Evolutionary conservation across 2,888 invertebrate species (phyloP), one percentile per base, ranked within the genome.

Genomic region (Platypus cylindrus): DNA sequence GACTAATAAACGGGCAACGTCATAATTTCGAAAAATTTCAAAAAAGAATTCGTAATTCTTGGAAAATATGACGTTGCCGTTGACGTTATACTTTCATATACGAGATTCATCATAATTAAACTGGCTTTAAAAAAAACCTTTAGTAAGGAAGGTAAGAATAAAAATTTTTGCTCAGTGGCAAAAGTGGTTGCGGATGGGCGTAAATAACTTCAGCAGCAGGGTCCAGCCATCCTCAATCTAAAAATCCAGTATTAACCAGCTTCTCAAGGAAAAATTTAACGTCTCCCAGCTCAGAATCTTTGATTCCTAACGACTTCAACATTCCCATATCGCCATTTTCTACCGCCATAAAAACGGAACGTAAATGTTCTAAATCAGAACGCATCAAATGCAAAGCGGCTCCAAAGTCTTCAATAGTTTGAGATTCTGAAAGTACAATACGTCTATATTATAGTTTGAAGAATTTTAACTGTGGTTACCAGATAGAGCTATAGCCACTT

Each of bases 201-300:
- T 76, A 77, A 65, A 73, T 73, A 59, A 73, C 71, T 37, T 40
- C 40, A 73, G 78, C 61, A 60, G 59, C 61, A 60, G 60, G 58
- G 59, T 60, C 59, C 44, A 49, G 45, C 52, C 58, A 52, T 49
- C 54, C 59, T 82, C 82, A 91, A 71, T 91, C 90, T 64, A 93
- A 78, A 68, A 93, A 93, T 50, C 91, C 91, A 48, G 91, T 93
- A 65, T 89, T 89, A 40, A 91, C 89, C 54, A 93, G 73, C 65
- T 91, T 90, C 69, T 91, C 91, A 54, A 93, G 72, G 73, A 93
- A 93, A 68, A 91, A 91, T 60, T 91, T 91, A 36, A 93, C 90
- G 58, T 93, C 91, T 12, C 90, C 90, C 45, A 93, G 70, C 59
- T 91, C 91, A 0, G 89, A 90, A 62, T 93, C 91, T 65, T 91